Evolutionary conservation across 2,888 invertebrate species (phyloP).

Genomic region (Myopa testacea): DNA sequence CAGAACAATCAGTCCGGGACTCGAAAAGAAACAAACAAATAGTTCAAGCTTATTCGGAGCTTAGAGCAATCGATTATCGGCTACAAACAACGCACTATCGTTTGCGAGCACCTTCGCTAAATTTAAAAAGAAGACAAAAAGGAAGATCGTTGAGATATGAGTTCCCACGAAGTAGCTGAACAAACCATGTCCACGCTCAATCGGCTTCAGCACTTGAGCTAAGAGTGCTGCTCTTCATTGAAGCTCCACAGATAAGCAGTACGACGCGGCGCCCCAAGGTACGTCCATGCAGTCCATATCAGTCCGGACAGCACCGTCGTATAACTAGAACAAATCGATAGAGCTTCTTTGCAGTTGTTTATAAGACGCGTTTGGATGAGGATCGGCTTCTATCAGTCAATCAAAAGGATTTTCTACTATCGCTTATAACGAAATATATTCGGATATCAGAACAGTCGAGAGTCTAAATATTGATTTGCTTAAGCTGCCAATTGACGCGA

Average conservation of each 20-base stretch:
- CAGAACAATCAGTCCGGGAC: too few relatives aligned
- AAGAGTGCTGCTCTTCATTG: not conserved
- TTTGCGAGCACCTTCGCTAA: too few relatives aligned
- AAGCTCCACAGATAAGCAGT: not conserved
- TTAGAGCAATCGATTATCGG: too few relatives aligned
- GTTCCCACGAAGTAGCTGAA: not conserved
- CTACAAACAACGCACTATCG: too few relatives aligned
- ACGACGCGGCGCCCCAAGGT: conserved; percentile 3
- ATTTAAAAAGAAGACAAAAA: too few relatives aligned
- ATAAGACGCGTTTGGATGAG: conserved; percentile 19
- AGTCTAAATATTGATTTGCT: not conserved
- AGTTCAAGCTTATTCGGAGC: too few relatives aligned
- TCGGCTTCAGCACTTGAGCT: conserved; percentile 5
- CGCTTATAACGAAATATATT: not conserved
- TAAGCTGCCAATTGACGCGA: conserved; percentile 36
- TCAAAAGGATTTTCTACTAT: not conserved
- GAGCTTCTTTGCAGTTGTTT: conserved; percentile 9
- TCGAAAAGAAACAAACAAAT: too few relatives aligned
- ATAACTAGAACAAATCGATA: conserved; percentile 8
- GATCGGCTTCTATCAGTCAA: conserved; percentile 11
- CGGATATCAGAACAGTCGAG: not conserved
- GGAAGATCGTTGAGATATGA: not conserved
- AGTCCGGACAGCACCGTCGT: not conserved
- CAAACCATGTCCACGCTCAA: not conserved
- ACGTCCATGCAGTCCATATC: not conserved